phyloP scores from a whole-genome alignment of 1,140 invertebrate species.

The Drosophila willistoni region DNA sequence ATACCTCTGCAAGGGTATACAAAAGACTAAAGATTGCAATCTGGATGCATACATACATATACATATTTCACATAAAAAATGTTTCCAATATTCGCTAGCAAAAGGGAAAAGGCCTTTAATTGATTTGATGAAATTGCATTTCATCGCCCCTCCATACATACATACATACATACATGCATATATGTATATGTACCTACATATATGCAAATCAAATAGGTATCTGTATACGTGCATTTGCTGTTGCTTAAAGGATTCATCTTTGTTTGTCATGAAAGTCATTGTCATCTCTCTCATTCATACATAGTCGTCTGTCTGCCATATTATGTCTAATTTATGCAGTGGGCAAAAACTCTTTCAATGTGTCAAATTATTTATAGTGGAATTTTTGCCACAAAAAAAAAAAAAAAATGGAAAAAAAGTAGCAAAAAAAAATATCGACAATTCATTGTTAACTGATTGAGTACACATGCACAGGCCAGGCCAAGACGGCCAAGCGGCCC shows the following conservation, averaged over 20 bases:
- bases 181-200: constrained; percentile 19
- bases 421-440: constrained; percentile 32
- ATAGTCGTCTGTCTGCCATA: constrained; percentile 36
- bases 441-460: constrained; percentile 55
- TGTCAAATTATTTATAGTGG: constrained; percentile 72
- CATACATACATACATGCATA: constrained; percentile 37
- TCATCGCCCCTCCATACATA: no score
- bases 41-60: no score
- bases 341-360: constrained; percentile 28
- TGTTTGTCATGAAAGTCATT: constrained; percentile 27
- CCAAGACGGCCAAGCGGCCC: not conserved
- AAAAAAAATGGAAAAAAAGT: constrained; percentile 15
- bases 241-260: not conserved
- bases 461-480: constrained; percentile 27
- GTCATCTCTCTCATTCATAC: constrained; percentile 6
- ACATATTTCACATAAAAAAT: no score
- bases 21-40: not conserved
- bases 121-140: no score
- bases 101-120: no score
- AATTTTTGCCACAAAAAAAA: constrained; percentile 56
- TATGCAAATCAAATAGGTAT: constrained; percentile 41
- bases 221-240: not conserved
- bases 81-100: no score
- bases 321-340: constrained; percentile 65
- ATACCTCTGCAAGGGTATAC: no score